Evolutionary conservation across 2,797 vertebrate genomes (phyloP).

Genomic region (Etheostoma nigrum): DNA sequence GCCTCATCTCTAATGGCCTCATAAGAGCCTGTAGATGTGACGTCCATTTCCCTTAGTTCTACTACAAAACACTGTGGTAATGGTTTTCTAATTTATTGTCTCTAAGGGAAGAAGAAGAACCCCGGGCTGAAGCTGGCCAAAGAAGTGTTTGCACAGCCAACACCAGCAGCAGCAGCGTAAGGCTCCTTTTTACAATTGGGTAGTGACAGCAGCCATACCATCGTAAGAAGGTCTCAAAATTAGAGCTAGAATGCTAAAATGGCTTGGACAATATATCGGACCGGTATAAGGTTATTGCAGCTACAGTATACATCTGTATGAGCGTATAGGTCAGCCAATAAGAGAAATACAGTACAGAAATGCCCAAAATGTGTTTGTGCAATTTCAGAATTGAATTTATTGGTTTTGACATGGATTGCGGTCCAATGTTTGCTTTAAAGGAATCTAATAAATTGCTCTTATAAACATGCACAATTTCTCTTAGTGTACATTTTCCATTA

Average conservation of each 20-base stretch:
- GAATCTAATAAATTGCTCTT: neutral
- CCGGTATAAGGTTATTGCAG: neutral
- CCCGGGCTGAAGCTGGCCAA: conserved; percentile 93
- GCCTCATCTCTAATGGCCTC: neutral
- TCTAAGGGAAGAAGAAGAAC: conserved; percentile 91
- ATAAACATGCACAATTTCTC: neutral
- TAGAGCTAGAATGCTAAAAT: neutral
- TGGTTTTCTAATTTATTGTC: conserved; percentile 29
- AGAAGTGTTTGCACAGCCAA: conserved; percentile 91
- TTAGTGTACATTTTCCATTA: neutral
- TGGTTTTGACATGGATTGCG: neutral
- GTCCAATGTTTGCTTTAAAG: neutral
- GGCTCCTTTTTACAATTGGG: conserved; percentile 49
- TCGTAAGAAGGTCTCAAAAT: neutral
- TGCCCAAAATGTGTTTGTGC: neutral
- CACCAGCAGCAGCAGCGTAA: conserved; percentile 91
- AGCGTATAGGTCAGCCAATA: neutral
- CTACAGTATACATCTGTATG: neutral
- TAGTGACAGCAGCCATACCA: neutral
- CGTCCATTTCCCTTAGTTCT: conserved; percentile 2
- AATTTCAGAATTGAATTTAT: too few species aligned
- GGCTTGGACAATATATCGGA: neutral
- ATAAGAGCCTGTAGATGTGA: neutral
- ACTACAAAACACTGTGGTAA: conserved; percentile 16
- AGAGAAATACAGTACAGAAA: neutral